Conservation (phyloP, 2,797 vertebrate species). For the Scolopax bukidnonensis region DNA sequence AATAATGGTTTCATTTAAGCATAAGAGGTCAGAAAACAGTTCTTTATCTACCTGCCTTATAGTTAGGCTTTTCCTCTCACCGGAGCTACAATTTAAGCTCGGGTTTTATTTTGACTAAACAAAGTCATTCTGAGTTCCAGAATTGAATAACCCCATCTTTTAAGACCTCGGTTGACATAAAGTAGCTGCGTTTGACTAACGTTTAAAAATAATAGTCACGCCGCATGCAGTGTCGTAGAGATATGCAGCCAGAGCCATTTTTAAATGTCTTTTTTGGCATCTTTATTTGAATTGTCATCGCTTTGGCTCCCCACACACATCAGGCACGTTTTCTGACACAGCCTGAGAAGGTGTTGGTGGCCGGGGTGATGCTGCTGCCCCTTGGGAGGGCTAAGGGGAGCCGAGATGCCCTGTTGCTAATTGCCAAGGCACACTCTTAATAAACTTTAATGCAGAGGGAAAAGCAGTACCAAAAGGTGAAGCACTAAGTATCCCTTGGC, state of each 20-base stretch:
- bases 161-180: not conserved
- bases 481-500: not conserved
- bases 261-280: too few species aligned
- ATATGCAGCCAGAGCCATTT: not conserved
- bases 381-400: not conserved
- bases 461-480: not conserved
- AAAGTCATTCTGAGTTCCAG: not conserved
- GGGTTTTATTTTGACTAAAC: not conserved
- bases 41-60: not conserved
- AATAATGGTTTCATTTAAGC: not conserved
- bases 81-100: not conserved
- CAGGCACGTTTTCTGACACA: accelerated
- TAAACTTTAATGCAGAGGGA: not conserved
- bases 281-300: accelerated
- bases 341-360: too few species aligned
- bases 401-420: not conserved
- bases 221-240: not conserved
- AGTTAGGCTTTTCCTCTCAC: not conserved
- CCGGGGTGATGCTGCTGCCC: accelerated
- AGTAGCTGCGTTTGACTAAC: not conserved
- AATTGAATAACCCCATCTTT: not conserved
- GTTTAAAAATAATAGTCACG: not conserved
- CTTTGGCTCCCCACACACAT: accelerated
- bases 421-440: not conserved
- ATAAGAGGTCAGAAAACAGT: not conserved